Evolutionary conservation across 2,888 invertebrate species (phyloP).

Genomic region (Chironomus riparius): DNA sequence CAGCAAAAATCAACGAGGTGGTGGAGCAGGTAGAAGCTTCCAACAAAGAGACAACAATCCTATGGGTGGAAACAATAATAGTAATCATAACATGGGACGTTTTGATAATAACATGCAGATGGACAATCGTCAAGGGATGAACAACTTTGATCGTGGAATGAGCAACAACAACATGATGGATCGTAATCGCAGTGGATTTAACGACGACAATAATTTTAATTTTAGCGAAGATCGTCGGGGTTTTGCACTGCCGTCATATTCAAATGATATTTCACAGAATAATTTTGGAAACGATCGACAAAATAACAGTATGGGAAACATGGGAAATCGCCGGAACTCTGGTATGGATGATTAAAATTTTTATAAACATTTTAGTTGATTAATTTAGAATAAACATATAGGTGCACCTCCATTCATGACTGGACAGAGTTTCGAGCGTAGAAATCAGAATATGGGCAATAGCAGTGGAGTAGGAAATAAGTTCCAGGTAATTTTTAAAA

Average conservation of each 20-base stretch:
- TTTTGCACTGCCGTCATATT: constrained; percentile 35
- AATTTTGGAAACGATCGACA: constrained; percentile 27
- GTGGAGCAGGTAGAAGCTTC: constrained; percentile 19
- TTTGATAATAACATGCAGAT: constrained; percentile 3
- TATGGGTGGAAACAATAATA: background rate
- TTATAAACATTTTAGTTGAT: too few relatives aligned
- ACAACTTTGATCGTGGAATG: constrained; percentile 6
- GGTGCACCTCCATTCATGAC: background rate
- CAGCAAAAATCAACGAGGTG: constrained; percentile 28
- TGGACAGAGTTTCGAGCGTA: background rate
- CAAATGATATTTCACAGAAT: constrained; percentile 18
- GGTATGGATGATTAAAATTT: background rate
- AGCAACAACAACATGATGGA: constrained; percentile 10
- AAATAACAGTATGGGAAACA: constrained; percentile 31
- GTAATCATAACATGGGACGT: background rate
- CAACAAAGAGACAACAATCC: constrained; percentile 34
- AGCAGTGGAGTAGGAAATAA: constrained; percentile 19
- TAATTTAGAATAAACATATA: too few relatives aligned
- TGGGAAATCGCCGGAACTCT: constrained; percentile 24
- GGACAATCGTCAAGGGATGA: constrained; percentile 12
- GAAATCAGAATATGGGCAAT: background rate
- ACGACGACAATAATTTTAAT: constrained; percentile 22
- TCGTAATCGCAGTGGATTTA: constrained; percentile 8
- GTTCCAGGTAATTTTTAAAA: background rate
- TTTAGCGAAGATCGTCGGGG: constrained; percentile 38